phyloP scores from a whole-genome alignment of 2,797 vertebrate species.

The Sebastes minor region DNA sequence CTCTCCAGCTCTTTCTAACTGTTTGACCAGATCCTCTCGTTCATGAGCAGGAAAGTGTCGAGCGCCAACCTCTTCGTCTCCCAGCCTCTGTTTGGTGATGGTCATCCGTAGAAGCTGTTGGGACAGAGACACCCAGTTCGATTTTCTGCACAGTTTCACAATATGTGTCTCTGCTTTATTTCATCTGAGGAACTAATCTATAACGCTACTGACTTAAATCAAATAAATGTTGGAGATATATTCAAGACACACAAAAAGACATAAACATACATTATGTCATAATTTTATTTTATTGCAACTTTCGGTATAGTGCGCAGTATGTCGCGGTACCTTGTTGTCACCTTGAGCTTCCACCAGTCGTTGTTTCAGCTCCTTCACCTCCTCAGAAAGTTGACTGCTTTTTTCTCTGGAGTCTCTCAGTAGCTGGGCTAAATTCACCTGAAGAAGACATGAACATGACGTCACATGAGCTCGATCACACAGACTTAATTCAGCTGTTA shows the following conservation, averaged over 20 bases:
- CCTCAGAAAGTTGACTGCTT: slow-evolving; percentile 89
- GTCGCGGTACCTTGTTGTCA: slow-evolving; percentile 92
- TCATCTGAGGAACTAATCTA: neutral
- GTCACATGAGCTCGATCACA: neutral
- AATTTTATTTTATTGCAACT: neutral
- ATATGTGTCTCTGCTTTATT: neutral
- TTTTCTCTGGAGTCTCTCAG: slow-evolving; percentile 90
- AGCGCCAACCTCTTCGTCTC: slow-evolving; percentile 93
- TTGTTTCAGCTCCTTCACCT: slow-evolving; percentile 94
- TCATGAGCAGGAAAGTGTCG: slow-evolving; percentile 96
- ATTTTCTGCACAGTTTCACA: neutral
- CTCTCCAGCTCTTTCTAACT: slow-evolving; percentile 91
- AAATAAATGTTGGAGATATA: neutral
- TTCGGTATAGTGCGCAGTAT: neutral
- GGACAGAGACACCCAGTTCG: neutral
- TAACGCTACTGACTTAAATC: neutral
- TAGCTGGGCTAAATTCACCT: slow-evolving; percentile 94
- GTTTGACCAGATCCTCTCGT: slow-evolving; percentile 93
- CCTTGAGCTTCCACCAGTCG: slow-evolving; percentile 93
- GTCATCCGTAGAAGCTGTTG: slow-evolving; percentile 95
- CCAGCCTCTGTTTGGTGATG: slow-evolving; percentile 95
- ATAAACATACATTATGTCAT: neutral
- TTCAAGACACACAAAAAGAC: neutral
- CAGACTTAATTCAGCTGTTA: neutral
- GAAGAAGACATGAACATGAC: neutral